Evolutionary conservation across 2,797 vertebrate species (phyloP), one percentile per base, ranked within the genome.

Genomic region (Darevskia mixta): DNA sequence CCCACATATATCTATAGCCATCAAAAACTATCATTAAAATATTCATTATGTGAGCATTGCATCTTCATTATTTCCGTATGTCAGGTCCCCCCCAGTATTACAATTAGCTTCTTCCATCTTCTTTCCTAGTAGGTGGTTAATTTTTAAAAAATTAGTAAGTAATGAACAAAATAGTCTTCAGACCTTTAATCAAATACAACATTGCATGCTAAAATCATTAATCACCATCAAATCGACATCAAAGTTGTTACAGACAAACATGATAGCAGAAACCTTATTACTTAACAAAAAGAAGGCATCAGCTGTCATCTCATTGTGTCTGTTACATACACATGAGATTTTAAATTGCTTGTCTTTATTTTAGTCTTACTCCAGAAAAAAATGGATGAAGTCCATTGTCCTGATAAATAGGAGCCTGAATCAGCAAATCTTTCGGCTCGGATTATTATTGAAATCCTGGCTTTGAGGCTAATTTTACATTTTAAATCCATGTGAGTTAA

Each of bases 311-410:
- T 87, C 41, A 76, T 91, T 88, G 23, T 80, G 1, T 94, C 20
- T 61, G 80, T 77, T 95, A 95, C 82, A 95, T 87, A 95, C 87
- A 93, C 1, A 9, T 84, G 87, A 89, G 77, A 89, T 96, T 96
- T 96, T 89, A 95, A 96, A 96, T 96, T 93, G 92, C 96, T 96
- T 97, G 96, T 97, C 95, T 96, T 96, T 93, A 94, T 95, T 96
- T 96, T 95, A 95, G 89, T 89, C 86, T 90, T 90, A 94, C 90
- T 92, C 93, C 95, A 91, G 93, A 92, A 95, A 67, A 72, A 13
- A 72, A 72, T 20, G 35, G 35, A 73, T 95, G 93, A 96, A 94
- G 90, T 87, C 95, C 96, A 83, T 95, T 97, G 96, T 95, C 92
- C 91, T 95, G 95, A 95, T 95, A 96, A 96, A 97, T 95, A 93